Conservation (phyloP, 2,113 vertebrate genomes). For the Microcebus tavaratra region DNA sequence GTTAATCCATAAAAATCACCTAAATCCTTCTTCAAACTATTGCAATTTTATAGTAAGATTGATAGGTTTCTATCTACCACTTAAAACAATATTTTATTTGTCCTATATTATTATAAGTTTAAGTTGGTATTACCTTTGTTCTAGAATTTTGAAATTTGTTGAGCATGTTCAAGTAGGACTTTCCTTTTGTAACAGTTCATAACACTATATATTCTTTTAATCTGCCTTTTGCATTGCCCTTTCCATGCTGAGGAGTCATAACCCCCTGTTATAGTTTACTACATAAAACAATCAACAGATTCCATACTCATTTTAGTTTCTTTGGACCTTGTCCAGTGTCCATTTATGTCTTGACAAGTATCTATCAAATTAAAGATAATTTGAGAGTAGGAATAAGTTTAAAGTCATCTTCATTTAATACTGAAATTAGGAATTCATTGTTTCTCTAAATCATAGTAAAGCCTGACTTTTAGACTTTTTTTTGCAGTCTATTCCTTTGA, state of each 20-base stretch:
- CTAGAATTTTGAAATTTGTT: not conserved
- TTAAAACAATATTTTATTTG: not conserved
- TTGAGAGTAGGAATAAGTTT: slow-evolving; percentile 18
- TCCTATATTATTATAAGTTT: not conserved
- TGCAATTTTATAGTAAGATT: not conserved
- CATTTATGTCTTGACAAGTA: not conserved
- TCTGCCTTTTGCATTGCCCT: not conserved
- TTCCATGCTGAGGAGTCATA: not conserved
- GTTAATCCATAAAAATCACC: not conserved
- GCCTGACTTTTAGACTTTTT: not conserved
- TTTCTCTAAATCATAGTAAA: slow-evolving; percentile 15
- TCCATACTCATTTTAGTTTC: not conserved
- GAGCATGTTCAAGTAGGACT: not conserved
- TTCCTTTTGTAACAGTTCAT: not conserved
- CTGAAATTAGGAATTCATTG: not conserved
- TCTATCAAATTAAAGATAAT: slow-evolving; percentile 24
- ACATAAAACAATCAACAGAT: not conserved
- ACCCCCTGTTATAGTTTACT: not conserved
- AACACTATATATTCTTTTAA: not conserved
- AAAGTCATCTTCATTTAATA: not conserved
- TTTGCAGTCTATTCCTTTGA: not conserved
- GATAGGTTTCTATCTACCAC: not conserved
- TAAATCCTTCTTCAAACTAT: not conserved
- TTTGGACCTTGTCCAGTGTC: not conserved
- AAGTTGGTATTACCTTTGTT: not conserved